These are phyloP conservation scores for Cephus cinctus DNA, from an alignment of 1,140 invertebrate species.

Conservation along the genomic window DNA sequence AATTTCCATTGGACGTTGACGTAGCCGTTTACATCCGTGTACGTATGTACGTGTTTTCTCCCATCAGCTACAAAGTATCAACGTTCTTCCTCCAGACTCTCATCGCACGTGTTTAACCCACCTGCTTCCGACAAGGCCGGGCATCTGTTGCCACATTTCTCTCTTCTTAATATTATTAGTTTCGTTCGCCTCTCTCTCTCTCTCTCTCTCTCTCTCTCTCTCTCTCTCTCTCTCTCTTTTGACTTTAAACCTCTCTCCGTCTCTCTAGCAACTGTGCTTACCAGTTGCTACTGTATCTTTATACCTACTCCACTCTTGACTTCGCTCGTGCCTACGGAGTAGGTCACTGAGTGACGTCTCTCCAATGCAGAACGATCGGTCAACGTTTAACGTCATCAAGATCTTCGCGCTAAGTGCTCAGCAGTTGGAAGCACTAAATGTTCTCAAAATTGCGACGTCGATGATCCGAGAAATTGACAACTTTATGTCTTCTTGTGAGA, in stretches of 20 bases:
- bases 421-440: background rate
- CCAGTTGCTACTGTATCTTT: too few species aligned
- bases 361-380: constrained; percentile 2
- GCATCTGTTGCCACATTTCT: constrained; percentile 16
- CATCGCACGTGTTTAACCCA: constrained; percentile 11
- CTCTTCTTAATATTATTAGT: constrained; percentile 26
- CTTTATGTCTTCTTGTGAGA: too few species aligned
- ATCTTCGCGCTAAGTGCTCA: background rate
- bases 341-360: constrained; percentile 2
- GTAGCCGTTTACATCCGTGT: too few species aligned
- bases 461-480: too few species aligned
- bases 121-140: constrained; percentile 7
- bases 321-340: background rate
- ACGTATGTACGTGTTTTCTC: too few species aligned
- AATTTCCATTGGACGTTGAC: too few species aligned
- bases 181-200: constrained; percentile 6
- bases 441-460: background rate
- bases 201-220: constrained; percentile 10
- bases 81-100: background rate
- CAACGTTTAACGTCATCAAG: constrained; percentile 4
- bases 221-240: constrained; percentile 17
- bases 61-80: constrained; percentile 3
- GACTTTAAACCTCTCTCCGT: constrained; percentile 19
- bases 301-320: too few species aligned
- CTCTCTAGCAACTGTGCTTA: too few species aligned